phyloP scores from a whole-genome alignment of 1,140 invertebrate species.

The Atta cephalotes region DNA sequence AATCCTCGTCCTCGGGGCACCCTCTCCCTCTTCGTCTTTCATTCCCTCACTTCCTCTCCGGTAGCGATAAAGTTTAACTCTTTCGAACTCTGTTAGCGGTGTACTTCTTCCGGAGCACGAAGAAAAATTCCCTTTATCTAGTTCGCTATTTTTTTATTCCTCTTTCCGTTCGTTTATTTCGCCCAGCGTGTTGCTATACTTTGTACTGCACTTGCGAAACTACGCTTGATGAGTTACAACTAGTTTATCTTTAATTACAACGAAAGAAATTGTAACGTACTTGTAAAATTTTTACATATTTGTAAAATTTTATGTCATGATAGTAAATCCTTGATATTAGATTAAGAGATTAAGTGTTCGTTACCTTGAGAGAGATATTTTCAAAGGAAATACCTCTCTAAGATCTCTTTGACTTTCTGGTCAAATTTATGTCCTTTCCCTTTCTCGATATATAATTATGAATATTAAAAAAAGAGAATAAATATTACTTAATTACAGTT shows the following conservation, averaged over 20 bases:
- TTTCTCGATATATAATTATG: background rate
- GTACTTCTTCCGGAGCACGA: conserved; percentile 57
- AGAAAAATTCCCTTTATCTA: conserved; percentile 72
- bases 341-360: background rate
- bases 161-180: conserved; percentile 41
- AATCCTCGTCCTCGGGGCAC: conserved; percentile 53
- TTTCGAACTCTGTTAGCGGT: conserved; percentile 75
- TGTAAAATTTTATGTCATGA: background rate
- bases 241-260: conserved; percentile 36
- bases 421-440: background rate
- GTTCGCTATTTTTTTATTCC: conserved; percentile 52
- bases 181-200: conserved; percentile 24
- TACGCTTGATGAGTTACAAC: conserved; percentile 27
- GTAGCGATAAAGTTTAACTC: conserved; percentile 75
- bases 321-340: background rate
- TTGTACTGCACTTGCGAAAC: conserved; percentile 32
- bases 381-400: background rate
- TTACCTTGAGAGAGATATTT: background rate
- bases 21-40: conserved; percentile 26
- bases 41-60: conserved; percentile 46
- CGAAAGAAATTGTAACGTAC: conserved; percentile 4
- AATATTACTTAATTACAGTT: conserved; percentile 16
- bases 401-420: background rate
- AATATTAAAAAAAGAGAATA: background rate
- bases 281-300: background rate